Evolutionary conservation across 1,140 invertebrate genomes (phyloP).

Genomic region (Acyrthosiphon pisum): DNA sequence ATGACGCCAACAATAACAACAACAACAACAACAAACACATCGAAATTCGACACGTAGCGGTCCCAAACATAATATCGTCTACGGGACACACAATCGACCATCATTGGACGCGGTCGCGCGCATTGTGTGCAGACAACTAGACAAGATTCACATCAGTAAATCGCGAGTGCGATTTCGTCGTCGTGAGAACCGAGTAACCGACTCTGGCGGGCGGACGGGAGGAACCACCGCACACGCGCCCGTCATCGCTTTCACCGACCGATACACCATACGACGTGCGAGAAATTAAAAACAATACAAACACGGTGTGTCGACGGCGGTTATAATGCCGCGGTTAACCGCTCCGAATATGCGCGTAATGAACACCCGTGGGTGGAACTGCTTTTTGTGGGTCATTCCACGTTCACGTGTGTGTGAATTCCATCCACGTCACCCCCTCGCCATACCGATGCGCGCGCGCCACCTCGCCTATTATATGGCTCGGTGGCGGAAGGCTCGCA

Average conservation of each 20-base stretch:
- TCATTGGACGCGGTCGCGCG: background rate
- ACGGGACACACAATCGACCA: background rate
- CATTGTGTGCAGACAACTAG: background rate
- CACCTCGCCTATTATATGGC: background rate
- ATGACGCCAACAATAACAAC: background rate
- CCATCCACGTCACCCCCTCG: background rate
- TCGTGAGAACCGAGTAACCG: background rate
- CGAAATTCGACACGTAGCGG: background rate
- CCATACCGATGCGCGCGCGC: background rate
- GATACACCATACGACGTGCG: background rate
- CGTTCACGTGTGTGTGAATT: background rate
- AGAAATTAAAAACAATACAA: slow-evolving; percentile 33
- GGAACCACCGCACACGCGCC: background rate
- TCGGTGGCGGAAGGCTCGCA: background rate
- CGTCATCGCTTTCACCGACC: background rate
- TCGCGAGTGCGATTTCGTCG: background rate
- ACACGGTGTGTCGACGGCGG: background rate
- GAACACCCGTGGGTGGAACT: slow-evolving; percentile 37
- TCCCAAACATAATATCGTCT: background rate
- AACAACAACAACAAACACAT: background rate
- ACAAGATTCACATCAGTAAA: slow-evolving; percentile 25
- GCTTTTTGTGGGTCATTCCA: slow-evolving; percentile 31
- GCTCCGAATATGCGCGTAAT: slow-evolving; percentile 15
- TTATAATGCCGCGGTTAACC: slow-evolving; percentile 21
- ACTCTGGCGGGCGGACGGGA: background rate